Base-by-base conservation (phyloP, 2,797 vertebrate genomes). In the Borostomias antarcticus region DNA sequence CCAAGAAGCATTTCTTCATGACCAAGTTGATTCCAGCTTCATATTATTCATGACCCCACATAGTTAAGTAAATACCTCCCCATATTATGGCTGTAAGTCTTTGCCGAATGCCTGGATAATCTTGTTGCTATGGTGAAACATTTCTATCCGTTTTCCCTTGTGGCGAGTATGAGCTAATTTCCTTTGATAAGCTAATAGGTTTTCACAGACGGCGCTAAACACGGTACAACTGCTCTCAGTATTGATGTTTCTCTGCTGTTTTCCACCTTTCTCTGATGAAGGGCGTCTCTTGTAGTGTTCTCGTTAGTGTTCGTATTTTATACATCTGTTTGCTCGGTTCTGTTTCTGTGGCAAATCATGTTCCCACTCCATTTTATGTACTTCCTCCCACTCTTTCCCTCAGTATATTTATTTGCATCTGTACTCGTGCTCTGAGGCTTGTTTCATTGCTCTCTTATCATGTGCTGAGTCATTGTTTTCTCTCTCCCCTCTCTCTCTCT, bases 121-220 rank as follows among this genome's bases (percentile, higher is more conserved):
- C 26, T 30, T 28, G 32, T 59, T 58, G 68, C 62, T 30, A 40
- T 64, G 56, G 53, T 45, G 35, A 70, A 60, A 47, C 35, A 17
- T 19, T 59, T 58, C 28, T 35, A 23, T 29, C 17, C 19, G 13
- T 19, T 50, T 30, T 43, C 57, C 35, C 32, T 50, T 32, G 29
- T 17, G 29, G 21, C 10, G 17, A 21, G 29, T 29, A 50, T 66
- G 52, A 30, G 8, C 45, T 72, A 9, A 52, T 64, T 64, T 56
- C 32, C n/a, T 47, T 10, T 52, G 15, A 33, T 45, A 32, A 17
- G 8, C 19, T 15, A 25, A 64, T 61, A 13, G 5, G 25, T 23
- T 57, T 64, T 32, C 23, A 40, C 33, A 50, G 11, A 2, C 35
- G 35, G 35, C 6, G 13, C 35, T 11, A 37, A 37, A 11, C 8